Evolutionary conservation across 2,888 invertebrate species (phyloP), one percentile per base, ranked within the genome.

Genomic region (Limnephilus lunatus): DNA sequence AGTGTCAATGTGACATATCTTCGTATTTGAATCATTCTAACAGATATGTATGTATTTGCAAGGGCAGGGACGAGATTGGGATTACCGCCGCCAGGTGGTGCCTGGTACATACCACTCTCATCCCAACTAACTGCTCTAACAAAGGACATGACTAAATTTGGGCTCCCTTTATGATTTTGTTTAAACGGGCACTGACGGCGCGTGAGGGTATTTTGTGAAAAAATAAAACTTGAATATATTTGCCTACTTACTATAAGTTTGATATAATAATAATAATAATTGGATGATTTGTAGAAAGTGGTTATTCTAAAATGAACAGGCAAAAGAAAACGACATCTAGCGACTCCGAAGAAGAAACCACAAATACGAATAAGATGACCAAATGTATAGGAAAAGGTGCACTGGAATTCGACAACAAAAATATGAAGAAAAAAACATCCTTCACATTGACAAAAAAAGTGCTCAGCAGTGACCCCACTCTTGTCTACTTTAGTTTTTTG

Each of bases 41-140:
- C 68, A 5, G 25, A 25, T 68, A 68, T 9, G 68, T 68, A 68
- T 68, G 68, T n/a, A 68, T 93, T 92, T 92, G 93, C 89, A 81
- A 90, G 48, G 35, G 48, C 81, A n/a, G 30, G 82, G 31, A 85
- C 48, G 80, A 85, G 82, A 88, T 89, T 91, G 53, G 92, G 93
- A 93, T 93, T 93, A 92, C 85, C 25, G 89, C 89, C 91, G 92
- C 93, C 93, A 93, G 93, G 92, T 93, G 93, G 86, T 53, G 48
- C 86, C 53, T 48, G 48, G 85, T 86, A 44, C 31, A 32, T 83
- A 82, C 48, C 31, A n/a, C 83, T 53, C 90, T 44, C 90, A 83
- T 83, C 83, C 53, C n/a, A 83, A 90, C 39, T 83, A 31, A 31
- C 32, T 53, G 83, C 81, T 19, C n/a, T 83, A 48, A 90, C 90